Base-by-base conservation (phyloP, 2,113 vertebrate genomes). In the Lucifuga dentata region DNA sequence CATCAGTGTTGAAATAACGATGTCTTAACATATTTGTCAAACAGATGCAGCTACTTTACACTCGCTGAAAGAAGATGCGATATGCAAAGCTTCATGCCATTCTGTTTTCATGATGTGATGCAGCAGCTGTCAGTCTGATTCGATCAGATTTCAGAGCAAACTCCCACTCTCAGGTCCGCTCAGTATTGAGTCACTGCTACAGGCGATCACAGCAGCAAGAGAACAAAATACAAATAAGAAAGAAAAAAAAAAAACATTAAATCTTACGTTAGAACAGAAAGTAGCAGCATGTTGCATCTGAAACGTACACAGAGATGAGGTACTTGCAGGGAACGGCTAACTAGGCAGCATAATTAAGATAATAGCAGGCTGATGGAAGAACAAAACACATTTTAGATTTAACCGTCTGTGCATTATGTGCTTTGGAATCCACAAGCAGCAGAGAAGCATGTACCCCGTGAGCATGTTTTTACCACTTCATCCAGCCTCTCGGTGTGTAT, bases 21-120 rank as follows among this genome's bases (percentile, higher is more conserved):
- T 29, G 73, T 87, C 80, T 75, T 59, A 68, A 61, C 84, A 78
- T 82, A 86, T 90, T 90, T 78, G 81, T 88, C 83, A 83, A 81
- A 73, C 80, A 85, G 70, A 77, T 77, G 72, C 73, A 49, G 78
- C 68, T 69, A 26, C 73, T 82, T 84, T 62, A 76, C 80, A 74
- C 76, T 58, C 40, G 44, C 64, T 16, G 57, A 59, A 32, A 56
- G 65, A 71, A 52, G 56, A 74, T 40, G 64, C 57, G 65, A 78
- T 50, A 60, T 68, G 62, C 59, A 56, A 45, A 61, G 55, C 55
- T 77, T 58, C 59, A 68, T 81, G 81, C 60, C 41, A 43, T 65
- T 61, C 58, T 49, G 75, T 80, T 81, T 84, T 76, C 51, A 59
- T 66, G 50, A 66, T 60, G 36, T 68, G 58, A 64, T 52, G 13